phyloP scores from a whole-genome alignment of 1,140 invertebrate genomes.

The Rhopalosiphum maidis region DNA sequence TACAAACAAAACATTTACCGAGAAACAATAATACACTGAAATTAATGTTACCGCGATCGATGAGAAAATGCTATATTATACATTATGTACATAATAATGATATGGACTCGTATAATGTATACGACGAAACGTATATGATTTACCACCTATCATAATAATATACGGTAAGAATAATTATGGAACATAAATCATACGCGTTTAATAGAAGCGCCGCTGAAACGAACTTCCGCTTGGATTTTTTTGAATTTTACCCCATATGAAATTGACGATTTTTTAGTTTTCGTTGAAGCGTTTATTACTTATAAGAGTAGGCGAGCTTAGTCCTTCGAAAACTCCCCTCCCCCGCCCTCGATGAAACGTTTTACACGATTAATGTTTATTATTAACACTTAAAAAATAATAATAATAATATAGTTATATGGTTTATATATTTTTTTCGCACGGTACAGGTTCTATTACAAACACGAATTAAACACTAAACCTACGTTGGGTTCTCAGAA shows the following conservation, averaged over 20 bases:
- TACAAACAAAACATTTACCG: not conserved
- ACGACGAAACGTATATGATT: not conserved
- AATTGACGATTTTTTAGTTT: too few species aligned
- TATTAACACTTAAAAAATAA: not conserved
- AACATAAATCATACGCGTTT: not conserved
- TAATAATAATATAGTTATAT: not conserved
- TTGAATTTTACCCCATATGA: not conserved
- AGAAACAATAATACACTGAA: not conserved
- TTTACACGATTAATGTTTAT: not conserved
- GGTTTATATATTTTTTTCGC: not conserved
- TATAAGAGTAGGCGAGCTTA: too few species aligned
- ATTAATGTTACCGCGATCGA: not conserved
- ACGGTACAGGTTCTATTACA: not conserved
- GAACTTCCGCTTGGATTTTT: not conserved
- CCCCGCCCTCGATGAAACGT: not conserved
- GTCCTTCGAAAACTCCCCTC: too few species aligned
- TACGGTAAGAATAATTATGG: not conserved
- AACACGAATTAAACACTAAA: not conserved
- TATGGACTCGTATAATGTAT: not conserved
- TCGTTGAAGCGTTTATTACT: too few species aligned
- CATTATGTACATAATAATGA: not conserved
- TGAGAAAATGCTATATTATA: not conserved
- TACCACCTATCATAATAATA: not conserved
- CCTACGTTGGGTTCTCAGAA: not conserved
- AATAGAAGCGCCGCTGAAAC: not conserved